phyloP scores from a whole-genome alignment of 2,888 invertebrate genomes.

The Pachycephus smyrnensis region DNA sequence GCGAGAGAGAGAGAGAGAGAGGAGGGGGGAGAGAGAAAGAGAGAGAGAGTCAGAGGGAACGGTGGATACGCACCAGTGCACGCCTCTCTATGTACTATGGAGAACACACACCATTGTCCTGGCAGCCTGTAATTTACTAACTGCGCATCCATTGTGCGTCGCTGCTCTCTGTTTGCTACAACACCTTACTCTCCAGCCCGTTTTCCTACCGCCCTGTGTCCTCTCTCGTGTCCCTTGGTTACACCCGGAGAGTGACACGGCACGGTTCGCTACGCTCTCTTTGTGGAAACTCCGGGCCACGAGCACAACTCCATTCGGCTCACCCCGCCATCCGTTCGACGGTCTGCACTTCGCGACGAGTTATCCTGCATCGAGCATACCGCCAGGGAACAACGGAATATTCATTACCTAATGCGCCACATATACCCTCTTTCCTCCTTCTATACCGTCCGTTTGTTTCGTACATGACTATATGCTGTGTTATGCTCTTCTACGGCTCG shows the following conservation, averaged over 20 bases:
- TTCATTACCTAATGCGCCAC: conserved; percentile 36
- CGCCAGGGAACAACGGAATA: conserved; percentile 25
- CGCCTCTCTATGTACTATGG: conserved; percentile 31
- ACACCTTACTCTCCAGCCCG: conserved; percentile 35
- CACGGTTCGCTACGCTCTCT: conserved; percentile 9
- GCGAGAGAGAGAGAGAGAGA: too few relatives aligned
- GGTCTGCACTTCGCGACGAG: conserved; percentile 1
- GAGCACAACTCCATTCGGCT: conserved; percentile 6
- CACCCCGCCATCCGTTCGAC: not conserved
- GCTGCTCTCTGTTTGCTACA: conserved; percentile 42
- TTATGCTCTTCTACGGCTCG: not conserved
- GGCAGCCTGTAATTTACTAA: conserved; percentile 57
- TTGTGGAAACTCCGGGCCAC: not conserved
- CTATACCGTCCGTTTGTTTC: not conserved
- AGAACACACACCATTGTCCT: conserved; percentile 41
- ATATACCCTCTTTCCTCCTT: not conserved
- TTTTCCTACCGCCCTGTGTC: conserved; percentile 20
- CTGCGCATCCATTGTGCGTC: conserved; percentile 51
- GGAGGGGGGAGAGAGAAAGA: too few relatives aligned
- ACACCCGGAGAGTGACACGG: conserved; percentile 11
- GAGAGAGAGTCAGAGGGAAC: conserved; percentile 26
- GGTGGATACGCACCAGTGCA: conserved; percentile 48
- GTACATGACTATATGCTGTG: conserved; percentile 6
- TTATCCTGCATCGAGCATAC: not conserved
- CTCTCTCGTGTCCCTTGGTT: conserved; percentile 10